Conservation (phyloP, 2,888 invertebrate genomes). For the Eledona agricola region DNA sequence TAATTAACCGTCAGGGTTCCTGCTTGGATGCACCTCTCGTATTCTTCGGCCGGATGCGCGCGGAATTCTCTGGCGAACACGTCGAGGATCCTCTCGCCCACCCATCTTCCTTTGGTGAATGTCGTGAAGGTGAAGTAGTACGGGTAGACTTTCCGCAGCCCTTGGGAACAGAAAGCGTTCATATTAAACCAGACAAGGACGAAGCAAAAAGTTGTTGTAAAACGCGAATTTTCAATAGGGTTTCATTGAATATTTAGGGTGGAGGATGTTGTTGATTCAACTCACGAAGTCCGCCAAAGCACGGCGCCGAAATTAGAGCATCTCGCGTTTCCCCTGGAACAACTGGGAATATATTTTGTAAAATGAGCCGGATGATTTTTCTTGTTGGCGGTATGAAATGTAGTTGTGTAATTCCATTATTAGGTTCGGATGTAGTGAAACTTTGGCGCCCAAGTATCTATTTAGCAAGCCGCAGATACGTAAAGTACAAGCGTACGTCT, state of each 20-base stretch:
- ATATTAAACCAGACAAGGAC: neutral
- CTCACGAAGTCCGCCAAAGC: constrained; percentile 18
- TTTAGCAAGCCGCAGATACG: constrained; percentile 19
- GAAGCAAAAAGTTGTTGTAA: constrained; percentile 13
- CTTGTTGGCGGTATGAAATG: too few species aligned
- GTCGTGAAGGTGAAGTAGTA: constrained; percentile 97
- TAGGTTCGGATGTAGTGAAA: constrained; percentile 18
- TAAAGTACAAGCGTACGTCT: constrained; percentile 14
- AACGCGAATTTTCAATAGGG: constrained; percentile 9
- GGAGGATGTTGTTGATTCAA: constrained; percentile 12
- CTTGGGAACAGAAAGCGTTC: too few species aligned
- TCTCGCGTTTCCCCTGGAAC: constrained; percentile 11
- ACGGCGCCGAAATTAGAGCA: constrained; percentile 14
- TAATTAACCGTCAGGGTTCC: constrained; percentile 95
- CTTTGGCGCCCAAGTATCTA: constrained; percentile 18
- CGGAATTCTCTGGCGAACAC: constrained; percentile 93
- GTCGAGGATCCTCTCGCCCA: constrained; percentile 90
- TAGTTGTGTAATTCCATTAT: constrained; percentile 17
- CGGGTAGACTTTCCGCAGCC: constrained; percentile 94
- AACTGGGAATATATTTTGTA: constrained; percentile 13
- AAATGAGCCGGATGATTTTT: too few species aligned
- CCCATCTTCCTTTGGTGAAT: constrained; percentile 96
- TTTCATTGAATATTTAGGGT: constrained; percentile 30
- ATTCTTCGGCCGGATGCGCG: constrained; percentile 92
- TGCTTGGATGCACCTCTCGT: constrained; percentile 88